Conservation (phyloP, 2,797 vertebrate genomes). For the Fringilla coelebs region DNA sequence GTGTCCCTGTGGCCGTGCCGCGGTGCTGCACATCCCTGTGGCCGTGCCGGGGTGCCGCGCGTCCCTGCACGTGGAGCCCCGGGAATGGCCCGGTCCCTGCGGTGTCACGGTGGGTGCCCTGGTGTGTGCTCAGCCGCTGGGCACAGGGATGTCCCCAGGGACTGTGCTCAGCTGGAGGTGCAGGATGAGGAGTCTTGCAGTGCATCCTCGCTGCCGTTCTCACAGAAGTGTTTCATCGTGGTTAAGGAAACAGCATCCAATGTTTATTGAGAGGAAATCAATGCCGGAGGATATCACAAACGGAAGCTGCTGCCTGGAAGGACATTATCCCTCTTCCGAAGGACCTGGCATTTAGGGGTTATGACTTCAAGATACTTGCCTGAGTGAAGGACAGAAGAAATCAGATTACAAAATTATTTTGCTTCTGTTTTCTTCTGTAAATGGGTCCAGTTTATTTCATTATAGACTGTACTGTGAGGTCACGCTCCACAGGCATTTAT, state of each 20-base stretch:
- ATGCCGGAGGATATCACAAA: neutral
- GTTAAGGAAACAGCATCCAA: neutral
- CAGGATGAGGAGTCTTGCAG: neutral
- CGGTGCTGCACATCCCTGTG: neutral
- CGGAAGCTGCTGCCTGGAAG: neutral
- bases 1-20: neutral
- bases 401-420: neutral
- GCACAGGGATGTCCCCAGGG: fast-evolving
- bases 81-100: fast-evolving
- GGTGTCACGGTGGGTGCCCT: neutral
- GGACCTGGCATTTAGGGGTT: neutral
- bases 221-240: neutral
- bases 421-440: neutral
- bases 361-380: neutral
- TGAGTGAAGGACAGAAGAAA: neutral
- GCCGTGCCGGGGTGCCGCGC: neutral
- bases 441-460: neutral
- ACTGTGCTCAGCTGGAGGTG: neutral
- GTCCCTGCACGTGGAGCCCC: fast-evolving
- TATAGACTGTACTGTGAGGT: neutral
- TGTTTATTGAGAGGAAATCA: neutral
- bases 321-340: neutral
- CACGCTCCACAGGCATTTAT: too few relatives aligned
- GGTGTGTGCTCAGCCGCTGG: neutral
- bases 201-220: fast-evolving